Percentiles rank a stretch among this genome's conserved stretches.
Conservation (phyloP, 2,797 vertebrate genomes). For the Fistularia tabacaria region DNA sequence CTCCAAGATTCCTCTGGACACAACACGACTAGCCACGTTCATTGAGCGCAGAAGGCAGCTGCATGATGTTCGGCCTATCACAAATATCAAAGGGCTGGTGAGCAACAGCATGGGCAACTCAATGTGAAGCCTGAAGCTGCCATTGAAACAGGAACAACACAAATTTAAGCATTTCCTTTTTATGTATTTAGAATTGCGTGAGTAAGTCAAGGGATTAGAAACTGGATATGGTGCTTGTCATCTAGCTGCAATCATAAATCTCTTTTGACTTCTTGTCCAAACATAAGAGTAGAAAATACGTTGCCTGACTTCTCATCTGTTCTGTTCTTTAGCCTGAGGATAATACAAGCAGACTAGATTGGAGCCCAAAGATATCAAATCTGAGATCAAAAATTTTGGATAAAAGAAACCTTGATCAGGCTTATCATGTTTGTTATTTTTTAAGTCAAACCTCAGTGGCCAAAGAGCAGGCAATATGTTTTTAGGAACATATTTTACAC, state of each 20-base stretch:
- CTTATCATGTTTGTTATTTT: too few relatives aligned
- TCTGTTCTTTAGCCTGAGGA: neutral
- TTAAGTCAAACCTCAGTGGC: too few relatives aligned
- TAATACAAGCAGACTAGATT: neutral
- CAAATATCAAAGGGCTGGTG: constrained; percentile 89
- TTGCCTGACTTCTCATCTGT: neutral
- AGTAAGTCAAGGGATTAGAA: neutral
- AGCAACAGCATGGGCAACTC: constrained; percentile 80
- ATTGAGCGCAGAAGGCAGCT: constrained; percentile 92
- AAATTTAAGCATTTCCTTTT: constrained; percentile 18
- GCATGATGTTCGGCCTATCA: constrained; percentile 85
- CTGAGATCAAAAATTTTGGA: neutral
- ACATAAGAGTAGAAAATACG: neutral
- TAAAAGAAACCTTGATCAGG: too few relatives aligned
- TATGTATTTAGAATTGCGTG: constrained; percentile 13
- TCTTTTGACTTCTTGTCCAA: neutral
- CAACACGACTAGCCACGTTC: constrained; percentile 85
- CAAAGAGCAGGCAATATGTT: too few relatives aligned
- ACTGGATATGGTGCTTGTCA: neutral
- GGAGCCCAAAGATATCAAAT: constrained; percentile 1
- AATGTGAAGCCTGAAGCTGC: constrained; percentile 48
- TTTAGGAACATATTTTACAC: too few relatives aligned
- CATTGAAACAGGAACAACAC: neutral
- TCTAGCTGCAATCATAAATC: neutral
- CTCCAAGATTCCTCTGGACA: constrained; percentile 91